Evolutionary conservation across 2,797 vertebrate species (phyloP).

Genomic region (Lindbergichthys nudifrons): DNA sequence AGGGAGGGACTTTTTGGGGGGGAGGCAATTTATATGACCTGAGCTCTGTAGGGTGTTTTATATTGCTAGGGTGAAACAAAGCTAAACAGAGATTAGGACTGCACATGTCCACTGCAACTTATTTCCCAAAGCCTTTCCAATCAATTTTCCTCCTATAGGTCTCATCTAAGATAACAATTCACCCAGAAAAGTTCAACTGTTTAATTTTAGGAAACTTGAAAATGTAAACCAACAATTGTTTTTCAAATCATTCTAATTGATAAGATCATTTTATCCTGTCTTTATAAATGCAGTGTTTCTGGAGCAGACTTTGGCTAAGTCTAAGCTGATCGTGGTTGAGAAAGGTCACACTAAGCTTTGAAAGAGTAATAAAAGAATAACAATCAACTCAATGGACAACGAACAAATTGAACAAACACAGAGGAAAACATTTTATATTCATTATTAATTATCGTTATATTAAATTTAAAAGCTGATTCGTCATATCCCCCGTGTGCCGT

Average conservation of each 20-base stretch:
- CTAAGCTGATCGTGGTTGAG: slow-evolving; percentile 11
- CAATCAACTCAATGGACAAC: neutral
- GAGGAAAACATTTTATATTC: neutral
- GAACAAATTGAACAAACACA: neutral
- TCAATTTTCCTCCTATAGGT: slow-evolving; percentile 36
- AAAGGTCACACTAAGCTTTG: slow-evolving; percentile 38
- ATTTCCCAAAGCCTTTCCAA: slow-evolving; percentile 49
- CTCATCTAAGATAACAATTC: slow-evolving; percentile 27
- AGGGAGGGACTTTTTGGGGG: slow-evolving; percentile 33
- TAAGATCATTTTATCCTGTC: neutral
- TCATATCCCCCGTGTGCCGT: neutral
- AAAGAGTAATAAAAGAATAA: slow-evolving; percentile 26
- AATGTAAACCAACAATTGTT: slow-evolving; percentile 2
- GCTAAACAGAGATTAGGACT: slow-evolving; percentile 42
- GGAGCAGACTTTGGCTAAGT: slow-evolving; percentile 30
- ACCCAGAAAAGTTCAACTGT: slow-evolving; percentile 15
- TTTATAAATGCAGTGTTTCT: slow-evolving; percentile 13
- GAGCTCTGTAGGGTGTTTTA: slow-evolving; percentile 47
- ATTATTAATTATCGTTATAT: no score
- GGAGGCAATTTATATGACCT: slow-evolving; percentile 60
- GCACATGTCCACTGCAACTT: slow-evolving; percentile 42
- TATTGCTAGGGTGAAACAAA: slow-evolving; percentile 33
- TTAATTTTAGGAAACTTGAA: slow-evolving; percentile 23
- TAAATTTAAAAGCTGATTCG: neutral
- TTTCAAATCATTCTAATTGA: neutral